These are phyloP conservation scores for Morbakka virulenta DNA, from an alignment of 30 jellyfish, hydroid and myxozoan genomes.

Conservation along the genomic window DNA sequence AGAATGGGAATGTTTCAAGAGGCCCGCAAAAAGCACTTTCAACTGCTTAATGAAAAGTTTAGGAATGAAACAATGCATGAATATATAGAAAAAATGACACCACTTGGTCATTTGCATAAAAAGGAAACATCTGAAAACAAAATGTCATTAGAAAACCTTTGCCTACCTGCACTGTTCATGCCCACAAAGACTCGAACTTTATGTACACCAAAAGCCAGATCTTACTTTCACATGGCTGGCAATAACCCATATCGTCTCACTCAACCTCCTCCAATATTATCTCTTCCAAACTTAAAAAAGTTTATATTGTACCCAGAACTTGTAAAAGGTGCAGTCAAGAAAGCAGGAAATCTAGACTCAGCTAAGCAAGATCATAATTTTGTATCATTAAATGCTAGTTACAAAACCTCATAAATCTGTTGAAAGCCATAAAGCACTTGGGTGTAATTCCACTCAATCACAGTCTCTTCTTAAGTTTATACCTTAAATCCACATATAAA, in stretches of 20 bases:
- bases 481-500: no score
- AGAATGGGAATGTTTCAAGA: conserved; percentile 77
- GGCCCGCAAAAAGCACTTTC: conserved; percentile 65
- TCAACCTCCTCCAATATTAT: conserved; percentile 59
- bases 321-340: no score
- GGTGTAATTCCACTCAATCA: no score
- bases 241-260: conserved; percentile 35
- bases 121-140: neutral
- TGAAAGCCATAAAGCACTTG: no score
- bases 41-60: conserved; percentile 23
- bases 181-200: conserved; percentile 61
- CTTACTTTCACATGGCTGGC: conserved; percentile 65
- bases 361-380: no score
- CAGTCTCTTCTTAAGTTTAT: no score
- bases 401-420: no score
- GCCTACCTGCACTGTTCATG: conserved; percentile 71
- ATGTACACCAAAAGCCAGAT: conserved; percentile 63
- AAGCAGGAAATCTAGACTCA: no score
- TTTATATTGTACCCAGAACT: neutral
- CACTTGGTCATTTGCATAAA: conserved; percentile 27
- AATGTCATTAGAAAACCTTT: conserved; percentile 23
- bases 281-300: conserved; percentile 37
- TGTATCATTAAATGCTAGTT: no score
- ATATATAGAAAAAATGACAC: conserved; percentile 36
- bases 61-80: conserved; percentile 36